A percentile compares a stretch with the other conserved stretches of the same genome.
phyloP scores from a whole-genome alignment of 2,888 invertebrate genomes.

The Cosmia trapezina region DNA sequence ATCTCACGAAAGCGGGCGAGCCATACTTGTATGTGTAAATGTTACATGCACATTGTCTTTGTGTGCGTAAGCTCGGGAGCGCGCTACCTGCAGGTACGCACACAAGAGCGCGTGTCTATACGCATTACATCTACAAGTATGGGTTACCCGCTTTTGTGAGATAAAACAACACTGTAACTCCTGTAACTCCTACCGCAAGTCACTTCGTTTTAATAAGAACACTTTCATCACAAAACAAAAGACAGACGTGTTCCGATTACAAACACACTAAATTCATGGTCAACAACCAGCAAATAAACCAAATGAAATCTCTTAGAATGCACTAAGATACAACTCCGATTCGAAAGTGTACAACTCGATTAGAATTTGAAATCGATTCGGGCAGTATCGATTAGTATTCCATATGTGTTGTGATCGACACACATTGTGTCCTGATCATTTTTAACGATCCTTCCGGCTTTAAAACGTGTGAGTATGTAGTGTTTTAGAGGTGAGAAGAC shows the following conservation, averaged over 20 bases:
- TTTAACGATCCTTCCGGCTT: constrained; percentile 63
- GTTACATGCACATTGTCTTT: no score
- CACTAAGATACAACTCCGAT: constrained; percentile 28
- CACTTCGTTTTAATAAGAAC: not conserved
- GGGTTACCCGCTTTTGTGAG: no score
- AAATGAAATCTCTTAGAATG: constrained; percentile 14
- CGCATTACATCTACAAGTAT: no score
- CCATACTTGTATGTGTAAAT: no score
- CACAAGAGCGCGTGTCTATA: no score
- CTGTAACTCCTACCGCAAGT: no score
- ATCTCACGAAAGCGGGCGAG: no score
- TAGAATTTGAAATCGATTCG: constrained; percentile 51
- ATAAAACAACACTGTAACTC: no score
- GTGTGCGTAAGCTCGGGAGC: no score
- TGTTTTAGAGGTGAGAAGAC: constrained; percentile 45
- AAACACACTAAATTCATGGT: constrained; percentile 10
- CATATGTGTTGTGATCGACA: constrained; percentile 47
- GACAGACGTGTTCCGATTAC: not conserved
- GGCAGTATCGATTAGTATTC: constrained; percentile 58
- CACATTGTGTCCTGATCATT: constrained; percentile 60
- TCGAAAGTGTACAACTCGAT: constrained; percentile 53
- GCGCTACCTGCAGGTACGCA: no score
- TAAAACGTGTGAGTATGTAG: constrained; percentile 56
- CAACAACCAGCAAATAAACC: not conserved
- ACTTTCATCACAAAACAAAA: constrained; percentile 24